phyloP scores from a whole-genome alignment of 64 coral and sea anemone species.

The Montipora cactus region DNA sequence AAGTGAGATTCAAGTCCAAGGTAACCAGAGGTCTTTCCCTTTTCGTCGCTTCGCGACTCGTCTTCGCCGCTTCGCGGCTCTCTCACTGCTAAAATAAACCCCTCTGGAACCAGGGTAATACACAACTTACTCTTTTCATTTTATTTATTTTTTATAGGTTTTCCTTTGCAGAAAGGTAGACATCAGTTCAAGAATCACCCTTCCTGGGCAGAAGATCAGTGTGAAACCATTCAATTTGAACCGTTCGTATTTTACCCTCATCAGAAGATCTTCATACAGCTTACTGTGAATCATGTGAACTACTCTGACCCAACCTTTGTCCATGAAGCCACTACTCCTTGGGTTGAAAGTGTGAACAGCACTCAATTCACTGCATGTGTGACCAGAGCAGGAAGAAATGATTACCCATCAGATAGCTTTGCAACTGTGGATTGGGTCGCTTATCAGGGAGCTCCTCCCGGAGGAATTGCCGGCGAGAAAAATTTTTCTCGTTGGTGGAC shows the following conservation, averaged over 20 bases:
- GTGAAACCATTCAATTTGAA: slow-evolving; percentile 45
- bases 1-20: too few relatives aligned
- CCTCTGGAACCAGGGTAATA: neutral
- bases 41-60: too few relatives aligned
- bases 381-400: slow-evolving; percentile 60
- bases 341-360: slow-evolving; percentile 74
- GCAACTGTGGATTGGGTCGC: slow-evolving; percentile 74
- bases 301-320: slow-evolving; percentile 17
- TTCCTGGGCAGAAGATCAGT: neutral
- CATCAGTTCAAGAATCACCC: neutral
- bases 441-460: slow-evolving; percentile 44
- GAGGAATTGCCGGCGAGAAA: neutral
- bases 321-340: slow-evolving; percentile 59
- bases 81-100: too few relatives aligned
- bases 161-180: slow-evolving; percentile 58
- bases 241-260: slow-evolving; percentile 68
- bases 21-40: too few relatives aligned
- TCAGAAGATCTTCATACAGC: slow-evolving; percentile 61
- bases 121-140: too few relatives aligned
- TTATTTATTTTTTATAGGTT: slow-evolving; percentile 2
- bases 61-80: too few relatives aligned
- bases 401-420: slow-evolving; percentile 15
- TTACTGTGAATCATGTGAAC: slow-evolving; percentile 71
- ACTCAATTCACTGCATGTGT: slow-evolving; percentile 69
- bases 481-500: slow-evolving; percentile 39